phyloP scores from a whole-genome alignment of 2,888 invertebrate species.

The Actias luna region DNA sequence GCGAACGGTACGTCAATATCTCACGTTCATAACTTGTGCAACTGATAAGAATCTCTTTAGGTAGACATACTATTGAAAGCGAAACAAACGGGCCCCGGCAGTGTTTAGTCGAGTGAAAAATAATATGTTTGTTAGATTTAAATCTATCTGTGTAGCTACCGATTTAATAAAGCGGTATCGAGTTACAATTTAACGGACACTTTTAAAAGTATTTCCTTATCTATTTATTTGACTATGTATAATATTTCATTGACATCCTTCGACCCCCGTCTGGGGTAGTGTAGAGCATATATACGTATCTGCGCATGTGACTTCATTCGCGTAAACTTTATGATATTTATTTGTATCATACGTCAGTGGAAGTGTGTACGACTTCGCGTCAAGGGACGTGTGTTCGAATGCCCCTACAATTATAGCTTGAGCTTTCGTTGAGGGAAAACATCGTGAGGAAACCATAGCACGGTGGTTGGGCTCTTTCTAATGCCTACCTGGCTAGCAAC shows the following conservation, averaged over 20 bases:
- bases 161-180: constrained; percentile 41
- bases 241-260: neutral
- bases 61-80: constrained; percentile 9
- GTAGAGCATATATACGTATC: no score
- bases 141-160: constrained; percentile 55
- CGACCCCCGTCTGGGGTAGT: no score
- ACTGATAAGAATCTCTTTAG: constrained; percentile 27
- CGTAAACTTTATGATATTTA: no score
- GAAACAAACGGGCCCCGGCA: neutral
- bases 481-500: no score
- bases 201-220: constrained; percentile 25
- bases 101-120: constrained; percentile 71
- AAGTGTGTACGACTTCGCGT: no score
- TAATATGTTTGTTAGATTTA: constrained; percentile 72
- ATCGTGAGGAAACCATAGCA: no score
- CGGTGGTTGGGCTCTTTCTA: no score
- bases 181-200: constrained; percentile 45
- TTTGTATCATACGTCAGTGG: no score
- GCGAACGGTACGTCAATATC: constrained; percentile 35
- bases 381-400: no score
- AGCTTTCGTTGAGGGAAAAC: no score
- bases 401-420: no score
- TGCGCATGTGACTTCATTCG: no score
- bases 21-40: constrained; percentile 55
- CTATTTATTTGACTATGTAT: neutral